Evolutionary conservation across 2,888 invertebrate genomes (phyloP).

Genomic region (Xylocampa areola): DNA sequence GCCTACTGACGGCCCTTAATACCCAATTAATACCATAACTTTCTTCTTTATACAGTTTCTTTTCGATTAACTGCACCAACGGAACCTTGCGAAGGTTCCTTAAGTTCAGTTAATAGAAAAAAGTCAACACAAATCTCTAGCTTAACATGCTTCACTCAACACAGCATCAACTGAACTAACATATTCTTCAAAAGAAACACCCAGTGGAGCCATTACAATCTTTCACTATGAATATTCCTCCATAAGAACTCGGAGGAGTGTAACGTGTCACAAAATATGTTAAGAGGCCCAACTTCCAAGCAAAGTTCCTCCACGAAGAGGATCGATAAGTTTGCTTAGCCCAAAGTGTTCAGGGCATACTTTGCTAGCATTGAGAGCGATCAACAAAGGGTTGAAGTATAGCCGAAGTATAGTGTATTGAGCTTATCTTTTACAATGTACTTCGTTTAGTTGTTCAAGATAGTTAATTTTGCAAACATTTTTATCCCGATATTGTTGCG

Average conservation of each 20-base stretch:
- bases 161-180: slow-evolving; percentile 8
- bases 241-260: slow-evolving; percentile 38
- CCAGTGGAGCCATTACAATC: slow-evolving; percentile 34
- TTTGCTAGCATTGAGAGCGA: slow-evolving; percentile 19
- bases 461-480: slow-evolving; percentile 34
- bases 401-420: slow-evolving; percentile 15
- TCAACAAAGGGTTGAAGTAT: slow-evolving; percentile 13
- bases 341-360: slow-evolving; percentile 33
- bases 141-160: slow-evolving; percentile 7
- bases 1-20: too few relatives aligned
- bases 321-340: slow-evolving; percentile 62
- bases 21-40: too few relatives aligned
- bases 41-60: too few relatives aligned
- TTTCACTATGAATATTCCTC: slow-evolving; percentile 46
- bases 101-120: not conserved
- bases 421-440: slow-evolving; percentile 26
- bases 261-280: slow-evolving; percentile 60
- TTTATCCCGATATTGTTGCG: slow-evolving; percentile 26
- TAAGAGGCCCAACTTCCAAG: slow-evolving; percentile 62
- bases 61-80: too few relatives aligned
- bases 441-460: slow-evolving; percentile 25
- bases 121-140: slow-evolving; percentile 12
- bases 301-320: slow-evolving; percentile 57
- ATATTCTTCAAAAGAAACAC: slow-evolving; percentile 26
- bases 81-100: too few relatives aligned